Base-by-base conservation (phyloP, 2,888 invertebrate genomes). In the Coleophora flavipennella region DNA sequence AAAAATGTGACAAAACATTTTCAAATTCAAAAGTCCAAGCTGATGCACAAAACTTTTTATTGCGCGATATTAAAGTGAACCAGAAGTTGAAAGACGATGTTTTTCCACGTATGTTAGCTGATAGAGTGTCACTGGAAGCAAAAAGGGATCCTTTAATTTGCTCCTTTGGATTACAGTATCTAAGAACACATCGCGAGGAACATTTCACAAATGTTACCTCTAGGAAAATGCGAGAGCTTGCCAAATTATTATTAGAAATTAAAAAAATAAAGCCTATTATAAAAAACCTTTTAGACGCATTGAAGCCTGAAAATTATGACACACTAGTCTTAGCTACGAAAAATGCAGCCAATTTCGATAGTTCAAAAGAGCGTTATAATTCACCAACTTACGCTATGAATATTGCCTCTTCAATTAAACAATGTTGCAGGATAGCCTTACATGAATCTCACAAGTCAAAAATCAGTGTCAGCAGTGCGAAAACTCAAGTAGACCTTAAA, bases 361-460 rank as follows among this genome's bases (percentile, higher is more conserved):
- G 8, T 11, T 42, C 40, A 35, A 48, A 44, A 48, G 48, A 52
- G 36, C 44, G 42, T 12, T 55, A 38, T 48, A 48, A 48, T n/a
- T 26, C 53, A 33, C 51, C 51, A 42, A 52, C 50, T 8, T 59
- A 20, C 28, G 55, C 51, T 13, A 57, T 57, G 49, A 59, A 55
- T 38, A 37, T 59, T 12, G 42, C 45, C 9, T 56, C 57, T 3
- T 42, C 41, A 11, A 27, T 58, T 10, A 61, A 58, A 45, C 55
- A 59, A 36, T 57, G 56, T 38, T 57, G 59, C 20, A 54, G 50
- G 44, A 49, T 57, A 36, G 59, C 55, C 36, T 50, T 59, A 35
- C 42, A 50, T 40, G 41, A 8, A 33, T 45, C 50, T 43, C 50
- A 53, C 33, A 53, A 51, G 43, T 50, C 46, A 27, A 40, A 46